These are phyloP conservation scores for Exocentrus adspersus DNA, from an alignment of 2,888 invertebrate species.

Conservation along the genomic window DNA sequence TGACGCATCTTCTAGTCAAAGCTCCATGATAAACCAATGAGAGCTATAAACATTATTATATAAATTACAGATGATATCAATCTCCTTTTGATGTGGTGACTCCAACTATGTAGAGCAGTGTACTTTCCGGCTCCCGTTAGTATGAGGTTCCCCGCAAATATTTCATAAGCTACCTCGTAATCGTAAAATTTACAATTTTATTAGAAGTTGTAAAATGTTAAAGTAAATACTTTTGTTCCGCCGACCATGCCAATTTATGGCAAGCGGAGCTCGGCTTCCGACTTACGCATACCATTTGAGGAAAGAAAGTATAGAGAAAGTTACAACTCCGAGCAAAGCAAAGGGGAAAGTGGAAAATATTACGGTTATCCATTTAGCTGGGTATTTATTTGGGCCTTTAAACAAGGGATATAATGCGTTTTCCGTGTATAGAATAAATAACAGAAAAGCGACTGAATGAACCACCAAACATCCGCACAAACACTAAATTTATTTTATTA, in stretches of 20 bases:
- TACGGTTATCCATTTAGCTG: not conserved
- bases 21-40: too few species aligned
- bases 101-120: not conserved
- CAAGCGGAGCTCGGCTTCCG: not conserved
- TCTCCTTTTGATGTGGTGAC: too few species aligned
- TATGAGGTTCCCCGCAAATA: constrained; percentile 17
- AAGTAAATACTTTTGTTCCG: constrained; percentile 20
- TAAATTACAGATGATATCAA: too few species aligned
- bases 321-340: not conserved
- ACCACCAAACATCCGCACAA: too few species aligned
- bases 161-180: constrained; percentile 19
- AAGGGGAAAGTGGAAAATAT: not conserved
- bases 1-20: too few species aligned
- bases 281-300: not conserved
- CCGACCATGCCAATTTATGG: constrained; percentile 14
- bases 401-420: too few species aligned
- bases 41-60: too few species aligned
- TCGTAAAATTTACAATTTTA: constrained; percentile 29
- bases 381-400: not conserved
- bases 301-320: not conserved
- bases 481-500: too few species aligned
- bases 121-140: not conserved
- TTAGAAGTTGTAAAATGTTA: constrained; percentile 29
- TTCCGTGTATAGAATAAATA: too few species aligned
- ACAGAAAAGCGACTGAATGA: too few species aligned